phyloP scores from a whole-genome alignment of 2,113 vertebrate genomes.

The Microcebus jonahi region DNA sequence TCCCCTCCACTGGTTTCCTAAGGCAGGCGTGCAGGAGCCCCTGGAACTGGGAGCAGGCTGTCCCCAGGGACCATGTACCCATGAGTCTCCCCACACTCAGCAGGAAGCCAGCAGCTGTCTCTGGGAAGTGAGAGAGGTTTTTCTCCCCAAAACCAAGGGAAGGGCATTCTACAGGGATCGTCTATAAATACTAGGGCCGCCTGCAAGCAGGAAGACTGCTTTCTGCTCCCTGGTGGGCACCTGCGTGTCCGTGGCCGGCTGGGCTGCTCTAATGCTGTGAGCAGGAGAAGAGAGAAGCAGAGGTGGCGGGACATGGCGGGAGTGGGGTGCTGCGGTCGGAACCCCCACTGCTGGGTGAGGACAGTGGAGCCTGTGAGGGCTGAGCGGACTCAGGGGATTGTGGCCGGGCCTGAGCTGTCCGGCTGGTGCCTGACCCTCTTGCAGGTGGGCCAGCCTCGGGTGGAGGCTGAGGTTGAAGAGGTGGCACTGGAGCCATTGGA shows the following conservation, averaged over 20 bases:
- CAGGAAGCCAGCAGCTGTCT: not conserved
- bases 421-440: not conserved
- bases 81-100: not conserved
- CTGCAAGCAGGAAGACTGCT: not conserved
- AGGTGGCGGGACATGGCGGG: rapidly evolving
- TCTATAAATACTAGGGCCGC: too few relatives aligned
- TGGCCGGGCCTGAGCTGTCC: too few relatives aligned
- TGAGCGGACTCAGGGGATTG: not conserved
- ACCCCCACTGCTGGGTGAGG: not conserved
- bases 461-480: not conserved
- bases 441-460: not conserved
- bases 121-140: not conserved
- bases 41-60: not conserved
- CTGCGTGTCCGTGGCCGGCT: not conserved
- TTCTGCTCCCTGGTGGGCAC: not conserved
- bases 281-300: not conserved
- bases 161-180: not conserved
- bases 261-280: not conserved
- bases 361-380: not conserved
- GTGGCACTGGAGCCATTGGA: too few relatives aligned
- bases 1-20: not conserved
- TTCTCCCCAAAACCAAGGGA: not conserved
- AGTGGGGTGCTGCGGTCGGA: rapidly evolving
- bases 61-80: not conserved
- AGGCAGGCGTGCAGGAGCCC: not conserved